Base-by-base conservation (phyloP, 2,888 invertebrate species). In the Perizoma affinitatum region DNA sequence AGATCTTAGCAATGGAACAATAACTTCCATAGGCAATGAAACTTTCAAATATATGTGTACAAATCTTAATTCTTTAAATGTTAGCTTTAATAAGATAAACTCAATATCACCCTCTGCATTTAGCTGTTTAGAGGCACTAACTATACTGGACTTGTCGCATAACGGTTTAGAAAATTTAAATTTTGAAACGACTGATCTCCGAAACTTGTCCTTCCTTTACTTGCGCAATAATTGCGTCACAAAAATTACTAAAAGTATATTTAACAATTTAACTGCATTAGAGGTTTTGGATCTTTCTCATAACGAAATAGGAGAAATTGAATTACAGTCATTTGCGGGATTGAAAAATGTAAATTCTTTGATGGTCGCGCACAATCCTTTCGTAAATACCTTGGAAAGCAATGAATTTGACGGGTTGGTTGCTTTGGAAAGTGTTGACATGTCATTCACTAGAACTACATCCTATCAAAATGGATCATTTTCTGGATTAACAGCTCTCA, bases 401-500 rank as follows among this genome's bases (percentile, higher is more conserved):
- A 55, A 58, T 33, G 40, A 42, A 0, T 64, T 69, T 9, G 22
- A 64, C 22, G 67, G 67, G 7, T 42, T 69, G 36, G 7, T 47
- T 46, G 45, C 57, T 46, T 57, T 69, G 44, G 8, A 47, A 46
- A 61, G 38, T n/a, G 9, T 69, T 45, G 59, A 69, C 43, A 51
- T 67, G 34, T 58, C 64, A 11, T 51, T 5, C 42, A 63, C 53
- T 1, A 65, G 59, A 45, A 66, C 62, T 4, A 40, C 45, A 1
- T 33, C 33, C 9, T 66, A 57, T 41, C n/a, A 59, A 66, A 69
- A 69, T 52, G 54, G 51, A 40, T 69, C 69, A 0, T 69, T 69
- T 56, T 58, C 61, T 9, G 65, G 65, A 35, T 48, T 67, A 9
- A 8, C 36, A 34, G 41, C 56, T 11, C 52, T 70, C 0, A 58